Base-by-base conservation (phyloP, 2,888 invertebrate species). In the Petrophora chlorosata region DNA sequence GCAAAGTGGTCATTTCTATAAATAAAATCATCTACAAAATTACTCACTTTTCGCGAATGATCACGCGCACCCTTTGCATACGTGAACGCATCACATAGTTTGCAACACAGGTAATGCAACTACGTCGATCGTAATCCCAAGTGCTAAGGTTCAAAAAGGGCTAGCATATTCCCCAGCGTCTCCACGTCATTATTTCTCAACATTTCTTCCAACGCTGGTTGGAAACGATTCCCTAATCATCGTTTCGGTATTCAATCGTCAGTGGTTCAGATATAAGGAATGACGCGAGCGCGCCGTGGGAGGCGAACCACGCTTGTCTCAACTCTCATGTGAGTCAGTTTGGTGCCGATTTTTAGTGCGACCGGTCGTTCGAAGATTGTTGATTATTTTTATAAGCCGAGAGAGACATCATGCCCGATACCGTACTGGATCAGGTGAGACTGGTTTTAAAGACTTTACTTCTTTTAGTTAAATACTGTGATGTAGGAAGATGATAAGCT, bases 151-250 rank as follows among this genome's bases (percentile, higher is more conserved):
- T 34, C 13, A 34, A 22, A 33, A 17, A 12, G 17, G 10, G 19
- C 19, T 8, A 19, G 7, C 19, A 19, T 0, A 3, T 19, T 8
- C 9, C 9, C 3, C 2, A 9, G 7, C 22, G 22, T 10, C 71
- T 61, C 17, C 25, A n/a, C 44, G 32, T 44, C 34, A 48, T 33
- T 26, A 28, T 56, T 59, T 55, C 55, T 51, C 49, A 39, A 45
- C 34, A 35, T 45, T 34, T 50, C 49, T 32, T 77, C 69, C 81
- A 81, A 70, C 61, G 74, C 70, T 66, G 56, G 69, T 61, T 70
- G 51, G 50, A 65, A 65, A 63, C 41, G 34, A 33, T 34, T n/a
- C 14, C 40, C 52, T 63, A 66, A 49, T 67, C 66, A 67, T 63
- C 59, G 53, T 17, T 46, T 22, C 46, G 53, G 49, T 63, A 68